These are phyloP conservation scores for Gallinago jamesoni DNA, from an alignment of 2,113 vertebrate genomes.

Conservation along the genomic window DNA sequence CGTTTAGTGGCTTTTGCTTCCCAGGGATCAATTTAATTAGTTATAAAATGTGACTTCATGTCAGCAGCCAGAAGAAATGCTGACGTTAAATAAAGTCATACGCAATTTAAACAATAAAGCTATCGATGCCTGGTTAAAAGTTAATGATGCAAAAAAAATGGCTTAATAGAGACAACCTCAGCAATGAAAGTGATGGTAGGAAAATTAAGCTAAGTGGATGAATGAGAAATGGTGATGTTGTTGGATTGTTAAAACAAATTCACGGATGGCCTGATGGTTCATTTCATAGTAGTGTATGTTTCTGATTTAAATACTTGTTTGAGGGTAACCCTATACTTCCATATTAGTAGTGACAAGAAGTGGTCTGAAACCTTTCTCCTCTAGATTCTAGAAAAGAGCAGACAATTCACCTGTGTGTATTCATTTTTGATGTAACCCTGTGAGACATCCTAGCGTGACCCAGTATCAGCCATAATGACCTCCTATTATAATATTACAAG, in stretches of 20 bases:
- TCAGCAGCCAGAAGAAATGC: slow-evolving; percentile 95
- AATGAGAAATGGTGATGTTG: slow-evolving; percentile 82
- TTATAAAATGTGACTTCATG: slow-evolving; percentile 98
- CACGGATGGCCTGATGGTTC: slow-evolving; percentile 62
- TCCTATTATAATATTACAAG: slow-evolving; percentile 38
- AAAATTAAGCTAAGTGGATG: slow-evolving; percentile 91
- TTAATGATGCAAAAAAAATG: slow-evolving; percentile 97
- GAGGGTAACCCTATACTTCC: background rate
- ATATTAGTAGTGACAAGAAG: background rate
- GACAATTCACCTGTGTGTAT: background rate
- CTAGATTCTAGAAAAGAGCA: background rate
- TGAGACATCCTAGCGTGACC: background rate
- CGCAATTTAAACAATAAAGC: slow-evolving; percentile 96
- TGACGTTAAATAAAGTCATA: slow-evolving; percentile 97
- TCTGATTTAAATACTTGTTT: slow-evolving; percentile 48
- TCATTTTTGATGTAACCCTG: background rate
- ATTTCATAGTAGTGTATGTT: slow-evolving; percentile 55
- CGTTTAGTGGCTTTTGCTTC: slow-evolving; percentile 94
- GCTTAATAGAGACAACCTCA: slow-evolving; percentile 91
- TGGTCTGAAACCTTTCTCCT: background rate
- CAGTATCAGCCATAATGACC: slow-evolving; percentile 6
- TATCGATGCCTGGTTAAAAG: slow-evolving; percentile 92
- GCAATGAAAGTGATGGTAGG: slow-evolving; percentile 83
- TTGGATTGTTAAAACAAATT: slow-evolving; percentile 87
- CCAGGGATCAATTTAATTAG: slow-evolving; percentile 99